phyloP scores from a whole-genome alignment of 30 jellyfish, hydroid and myxozoan species.

The Turritopsis dohrnii region DNA sequence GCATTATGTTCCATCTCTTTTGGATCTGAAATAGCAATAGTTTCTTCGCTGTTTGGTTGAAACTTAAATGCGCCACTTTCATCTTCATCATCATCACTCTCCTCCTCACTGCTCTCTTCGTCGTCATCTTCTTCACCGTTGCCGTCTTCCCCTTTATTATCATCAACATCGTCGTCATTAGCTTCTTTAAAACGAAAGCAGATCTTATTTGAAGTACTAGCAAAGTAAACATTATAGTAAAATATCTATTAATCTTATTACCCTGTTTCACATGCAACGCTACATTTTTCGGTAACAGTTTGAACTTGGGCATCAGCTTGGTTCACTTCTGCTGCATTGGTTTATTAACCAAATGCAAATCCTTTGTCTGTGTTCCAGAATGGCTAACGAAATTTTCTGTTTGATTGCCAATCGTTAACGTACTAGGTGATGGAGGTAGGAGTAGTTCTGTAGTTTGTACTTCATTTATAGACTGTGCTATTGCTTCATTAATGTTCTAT shows the following conservation, averaged over 20 bases:
- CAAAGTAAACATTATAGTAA: neutral
- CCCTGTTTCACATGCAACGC: neutral
- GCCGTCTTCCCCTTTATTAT: neutral
- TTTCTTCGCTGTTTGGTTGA: neutral
- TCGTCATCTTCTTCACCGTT: neutral
- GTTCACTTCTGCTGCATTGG: neutral
- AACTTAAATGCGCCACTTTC: neutral
- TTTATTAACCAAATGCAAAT: neutral
- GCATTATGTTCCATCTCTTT: neutral
- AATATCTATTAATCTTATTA: too few species aligned
- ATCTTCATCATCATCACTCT: neutral
- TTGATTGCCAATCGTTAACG: neutral
- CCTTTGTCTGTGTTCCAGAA: neutral
- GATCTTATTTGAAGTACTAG: neutral
- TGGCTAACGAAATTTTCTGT: neutral
- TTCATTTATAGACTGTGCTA: too few species aligned
- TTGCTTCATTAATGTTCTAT: too few species aligned
- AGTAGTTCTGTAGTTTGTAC: neutral
- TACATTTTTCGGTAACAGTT: neutral
- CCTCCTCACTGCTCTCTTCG: neutral
- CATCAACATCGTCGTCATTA: too few species aligned
- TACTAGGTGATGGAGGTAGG: neutral
- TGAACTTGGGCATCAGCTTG: neutral
- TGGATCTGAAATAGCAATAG: neutral
- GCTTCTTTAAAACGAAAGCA: neutral